Evolutionary conservation across 2,113 vertebrate species (phyloP).

Genomic region (Alectura lathami): DNA sequence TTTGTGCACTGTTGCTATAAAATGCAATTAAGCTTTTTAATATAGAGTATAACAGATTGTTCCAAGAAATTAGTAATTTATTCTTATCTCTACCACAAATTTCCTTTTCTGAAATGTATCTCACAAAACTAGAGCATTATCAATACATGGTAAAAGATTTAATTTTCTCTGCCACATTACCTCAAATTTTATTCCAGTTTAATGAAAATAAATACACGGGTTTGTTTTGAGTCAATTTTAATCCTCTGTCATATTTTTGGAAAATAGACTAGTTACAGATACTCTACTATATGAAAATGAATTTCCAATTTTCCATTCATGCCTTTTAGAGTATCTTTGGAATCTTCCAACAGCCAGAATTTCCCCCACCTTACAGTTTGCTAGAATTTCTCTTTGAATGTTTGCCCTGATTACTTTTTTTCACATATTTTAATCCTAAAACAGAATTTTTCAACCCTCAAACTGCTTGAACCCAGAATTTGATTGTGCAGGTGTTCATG

Average conservation of each 20-base stretch:
- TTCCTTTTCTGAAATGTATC: not conserved
- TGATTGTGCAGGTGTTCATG: not conserved
- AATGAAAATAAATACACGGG: not conserved
- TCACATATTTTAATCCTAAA: not conserved
- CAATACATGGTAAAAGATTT: not conserved
- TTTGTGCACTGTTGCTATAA: not conserved
- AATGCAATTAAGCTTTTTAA: not conserved
- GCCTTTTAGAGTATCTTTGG: not conserved
- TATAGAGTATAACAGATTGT: not conserved
- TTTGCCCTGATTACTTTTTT: not conserved
- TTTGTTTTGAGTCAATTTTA: not conserved
- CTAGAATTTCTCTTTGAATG: not conserved
- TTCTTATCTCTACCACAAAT: not conserved
- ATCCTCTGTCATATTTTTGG: not conserved
- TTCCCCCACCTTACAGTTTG: not conserved
- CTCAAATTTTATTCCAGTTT: not conserved
- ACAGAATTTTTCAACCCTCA: not conserved
- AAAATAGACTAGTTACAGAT: not conserved
- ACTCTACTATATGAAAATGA: not conserved
- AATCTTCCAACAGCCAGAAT: not conserved
- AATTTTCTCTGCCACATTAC: not conserved
- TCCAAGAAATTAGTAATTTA: not conserved
- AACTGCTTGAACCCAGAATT: not conserved
- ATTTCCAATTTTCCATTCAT: not conserved
- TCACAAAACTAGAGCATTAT: not conserved